These are phyloP conservation scores for Orthosia gracilis DNA, from an alignment of 2,888 invertebrate species.

Conservation along the genomic window DNA sequence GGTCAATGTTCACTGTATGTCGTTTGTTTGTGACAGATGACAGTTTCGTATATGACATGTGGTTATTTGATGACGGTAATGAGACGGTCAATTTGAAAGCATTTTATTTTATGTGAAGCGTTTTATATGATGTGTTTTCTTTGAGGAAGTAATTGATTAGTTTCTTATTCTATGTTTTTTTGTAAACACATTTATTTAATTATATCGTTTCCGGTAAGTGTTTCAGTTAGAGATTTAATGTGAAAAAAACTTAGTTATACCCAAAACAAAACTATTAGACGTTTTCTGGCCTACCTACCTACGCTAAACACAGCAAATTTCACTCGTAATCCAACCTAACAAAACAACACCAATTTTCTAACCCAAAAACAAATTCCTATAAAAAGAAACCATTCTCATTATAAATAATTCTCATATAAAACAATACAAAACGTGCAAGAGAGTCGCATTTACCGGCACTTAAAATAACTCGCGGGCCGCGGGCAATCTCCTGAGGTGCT, in stretches of 20 bases:
- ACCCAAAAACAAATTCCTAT: constrained; percentile 20
- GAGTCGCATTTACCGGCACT: constrained; percentile 66
- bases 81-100: constrained; percentile 43
- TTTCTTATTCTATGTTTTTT: constrained; percentile 19
- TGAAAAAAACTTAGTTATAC: not conserved
- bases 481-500: constrained; percentile 66
- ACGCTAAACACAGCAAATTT: not conserved
- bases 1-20: constrained; percentile 42
- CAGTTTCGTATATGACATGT: constrained; percentile 35
- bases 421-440: constrained; percentile 49
- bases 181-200: constrained; percentile 17
- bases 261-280: not conserved
- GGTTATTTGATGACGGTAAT: constrained; percentile 45
- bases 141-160: constrained; percentile 42
- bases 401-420: constrained; percentile 54
- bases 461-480: constrained; percentile 64
- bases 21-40: constrained; percentile 27
- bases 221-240: constrained; percentile 15
- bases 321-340: not conserved
- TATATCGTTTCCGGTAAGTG: not conserved
- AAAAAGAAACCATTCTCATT: constrained; percentile 56
- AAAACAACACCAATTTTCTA: not conserved
- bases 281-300: too few relatives aligned
- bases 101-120: constrained; percentile 29
- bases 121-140: constrained; percentile 40